Conservation (phyloP, 1,140 invertebrate species). For the Macrostomum lignano region DNA sequence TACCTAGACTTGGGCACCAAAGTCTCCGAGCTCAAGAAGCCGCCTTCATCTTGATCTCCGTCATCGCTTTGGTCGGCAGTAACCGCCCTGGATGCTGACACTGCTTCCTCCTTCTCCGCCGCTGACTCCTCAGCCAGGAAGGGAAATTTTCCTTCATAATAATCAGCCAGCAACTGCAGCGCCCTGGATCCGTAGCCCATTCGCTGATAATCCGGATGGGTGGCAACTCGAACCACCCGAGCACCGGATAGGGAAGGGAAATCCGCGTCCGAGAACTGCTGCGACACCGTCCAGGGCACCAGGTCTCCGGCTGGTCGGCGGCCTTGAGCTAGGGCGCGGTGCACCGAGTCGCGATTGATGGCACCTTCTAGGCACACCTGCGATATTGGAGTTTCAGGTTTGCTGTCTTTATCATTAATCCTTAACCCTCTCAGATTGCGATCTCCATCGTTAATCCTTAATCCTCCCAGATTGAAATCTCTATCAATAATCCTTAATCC, state of each 20-base stretch:
- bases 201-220: constrained; percentile 84
- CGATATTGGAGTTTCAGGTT: too few species aligned
- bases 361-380: constrained; percentile 81
- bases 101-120: constrained; percentile 10
- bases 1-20: too few species aligned
- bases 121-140: constrained; percentile 34
- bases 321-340: constrained; percentile 46
- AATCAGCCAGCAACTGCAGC: constrained; percentile 48
- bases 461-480: too few species aligned
- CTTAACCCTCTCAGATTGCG: too few species aligned
- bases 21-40: too few species aligned
- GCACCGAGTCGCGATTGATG: constrained; percentile 49
- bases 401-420: too few species aligned
- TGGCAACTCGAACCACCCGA: constrained; percentile 72
- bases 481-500: too few species aligned
- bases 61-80: too few species aligned
- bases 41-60: too few species aligned
- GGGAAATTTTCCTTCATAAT: constrained; percentile 48
- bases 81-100: constrained; percentile 6
- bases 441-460: too few species aligned
- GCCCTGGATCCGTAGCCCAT: constrained; percentile 80
- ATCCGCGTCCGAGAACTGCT: constrained; percentile 72
- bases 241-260: constrained; percentile 67
- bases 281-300: constrained; percentile 86
- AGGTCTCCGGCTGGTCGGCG: constrained; percentile 71